Percentiles rank a stretch among this genome's conserved stretches.
These are phyloP conservation scores for Dynastes maya DNA, from an alignment of 2,888 invertebrate species.

Conservation along the genomic window DNA sequence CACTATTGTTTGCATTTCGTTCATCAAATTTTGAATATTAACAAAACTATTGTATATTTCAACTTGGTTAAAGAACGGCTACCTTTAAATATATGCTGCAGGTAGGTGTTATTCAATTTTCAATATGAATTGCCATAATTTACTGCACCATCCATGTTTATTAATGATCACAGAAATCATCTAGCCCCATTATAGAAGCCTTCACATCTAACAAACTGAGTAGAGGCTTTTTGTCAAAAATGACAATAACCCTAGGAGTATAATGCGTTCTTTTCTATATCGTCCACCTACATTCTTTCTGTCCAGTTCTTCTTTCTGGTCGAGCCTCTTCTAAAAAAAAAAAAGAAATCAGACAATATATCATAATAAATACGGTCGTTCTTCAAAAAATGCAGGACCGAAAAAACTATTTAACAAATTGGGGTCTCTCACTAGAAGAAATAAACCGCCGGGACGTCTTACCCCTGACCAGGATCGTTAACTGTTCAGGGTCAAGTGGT, in stretches of 20 bases:
- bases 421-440: slow-evolving; percentile 58
- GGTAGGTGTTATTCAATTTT: too few relatives aligned
- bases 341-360: slow-evolving; percentile 57
- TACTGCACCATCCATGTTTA: neutral
- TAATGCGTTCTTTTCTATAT: slow-evolving; percentile 26
- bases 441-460: slow-evolving; percentile 55
- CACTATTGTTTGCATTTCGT: too few relatives aligned
- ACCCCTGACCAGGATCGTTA: slow-evolving; percentile 58
- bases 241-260: slow-evolving; percentile 23
- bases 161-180: neutral
- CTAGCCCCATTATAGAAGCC: neutral
- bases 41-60: too few relatives aligned
- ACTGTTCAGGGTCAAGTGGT: slow-evolving; percentile 59
- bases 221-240: slow-evolving; percentile 32
- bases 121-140: too few relatives aligned
- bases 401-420: slow-evolving; percentile 63
- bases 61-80: too few relatives aligned
- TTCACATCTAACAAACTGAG: neutral
- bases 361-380: slow-evolving; percentile 66
- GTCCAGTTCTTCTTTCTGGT: neutral
- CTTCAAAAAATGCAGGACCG: slow-evolving; percentile 59
- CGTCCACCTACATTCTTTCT: slow-evolving; percentile 11
- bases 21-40: too few relatives aligned
- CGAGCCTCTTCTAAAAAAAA: neutral
- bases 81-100: too few relatives aligned